Base-by-base conservation (phyloP, 2,113 vertebrate genomes). In the Hippocampus barbouri region DNA sequence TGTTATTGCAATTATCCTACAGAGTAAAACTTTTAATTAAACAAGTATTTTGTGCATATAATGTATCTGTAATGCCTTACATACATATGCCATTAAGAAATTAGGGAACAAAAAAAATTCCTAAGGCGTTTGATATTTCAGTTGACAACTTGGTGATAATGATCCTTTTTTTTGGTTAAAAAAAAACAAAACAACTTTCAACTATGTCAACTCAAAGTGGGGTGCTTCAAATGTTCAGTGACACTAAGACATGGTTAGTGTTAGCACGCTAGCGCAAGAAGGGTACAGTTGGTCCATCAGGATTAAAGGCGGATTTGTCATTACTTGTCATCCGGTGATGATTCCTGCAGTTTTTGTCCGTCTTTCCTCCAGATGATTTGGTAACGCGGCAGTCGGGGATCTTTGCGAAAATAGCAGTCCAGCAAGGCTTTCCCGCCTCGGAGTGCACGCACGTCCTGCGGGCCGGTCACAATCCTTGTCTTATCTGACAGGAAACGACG, bases 301-400 rank as follows among this genome's bases (percentile, higher is more conserved):
- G 16, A 51, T 51, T 51, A 51, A 51, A 38, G 34, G 34, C 34
- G 1, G 34, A 38, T 38, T 38, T 38, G 34, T 70, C 2, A 79
- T 89, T 90, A 94, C 94, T 91, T 94, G 88, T 93, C 79, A 10
- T 84, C 68, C 0, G 70, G 66, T 1, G 81, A 51, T 0, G 85
- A 80, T 9, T 89, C 83, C 3, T 27, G n/a, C 43, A 94, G 74
- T 1, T 81, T 78, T 0, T 59, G 20, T 8, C 79, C 80, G 3
- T 90, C 57, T 67, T 79, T 92, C 71, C 47, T 90, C 91, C 93
- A 91, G 62, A 81, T 53, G 2, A 90, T 51, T 21, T 75, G 57
- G 23, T 6, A 64, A 0, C 41, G 0, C 0, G 11, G 3, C 21
- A 92, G 79, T 15, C 40, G 70, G 11, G 73, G 61, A 78, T 93